phyloP scores from a whole-genome alignment of 2,888 invertebrate genomes.

The Thera obeliscata region DNA sequence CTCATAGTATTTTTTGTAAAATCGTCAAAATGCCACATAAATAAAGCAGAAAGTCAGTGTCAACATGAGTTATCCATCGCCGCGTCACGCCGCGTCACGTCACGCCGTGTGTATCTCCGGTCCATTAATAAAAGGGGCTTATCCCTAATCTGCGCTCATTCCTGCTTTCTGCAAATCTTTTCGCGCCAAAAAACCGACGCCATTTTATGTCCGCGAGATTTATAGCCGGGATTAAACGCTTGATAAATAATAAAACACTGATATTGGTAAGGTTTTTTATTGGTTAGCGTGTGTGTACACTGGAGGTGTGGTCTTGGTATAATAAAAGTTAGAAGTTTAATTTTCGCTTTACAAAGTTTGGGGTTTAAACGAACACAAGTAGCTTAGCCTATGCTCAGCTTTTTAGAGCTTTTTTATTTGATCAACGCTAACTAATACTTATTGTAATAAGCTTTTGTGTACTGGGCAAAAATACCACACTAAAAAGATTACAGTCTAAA shows the following conservation, averaged over 20 bases:
- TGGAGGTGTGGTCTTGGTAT: conserved; percentile 3
- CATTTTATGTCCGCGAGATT: conserved; percentile 76
- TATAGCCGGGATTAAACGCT: conserved; percentile 75
- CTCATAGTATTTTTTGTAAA: background rate
- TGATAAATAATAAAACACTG: conserved; percentile 59
- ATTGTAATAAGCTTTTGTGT: no score
- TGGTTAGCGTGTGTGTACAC: conserved; percentile 21
- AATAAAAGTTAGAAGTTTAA: background rate
- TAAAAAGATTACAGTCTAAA: no score
- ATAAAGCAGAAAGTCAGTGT: conserved; percentile 45
- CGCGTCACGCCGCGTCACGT: conserved; percentile 49
- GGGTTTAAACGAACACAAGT: no score
- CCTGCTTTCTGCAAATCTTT: conserved; percentile 82
- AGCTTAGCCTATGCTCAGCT: no score
- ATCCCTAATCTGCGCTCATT: conserved; percentile 83
- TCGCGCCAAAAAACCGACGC: conserved; percentile 74
- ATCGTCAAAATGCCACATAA: conserved; percentile 21
- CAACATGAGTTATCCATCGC: conserved; percentile 70
- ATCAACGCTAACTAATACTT: no score
- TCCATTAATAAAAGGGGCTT: conserved; percentile 82
- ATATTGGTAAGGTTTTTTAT: conserved; percentile 34
- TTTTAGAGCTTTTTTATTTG: no score
- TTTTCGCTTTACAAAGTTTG: background rate
- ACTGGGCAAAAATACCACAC: no score
- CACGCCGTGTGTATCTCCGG: conserved; percentile 66